A percentile compares a stretch with the other conserved stretches of the same genome.
Evolutionary conservation across 2,888 invertebrate species (phyloP).

Genomic region (Listrodromus nycthemerus): DNA sequence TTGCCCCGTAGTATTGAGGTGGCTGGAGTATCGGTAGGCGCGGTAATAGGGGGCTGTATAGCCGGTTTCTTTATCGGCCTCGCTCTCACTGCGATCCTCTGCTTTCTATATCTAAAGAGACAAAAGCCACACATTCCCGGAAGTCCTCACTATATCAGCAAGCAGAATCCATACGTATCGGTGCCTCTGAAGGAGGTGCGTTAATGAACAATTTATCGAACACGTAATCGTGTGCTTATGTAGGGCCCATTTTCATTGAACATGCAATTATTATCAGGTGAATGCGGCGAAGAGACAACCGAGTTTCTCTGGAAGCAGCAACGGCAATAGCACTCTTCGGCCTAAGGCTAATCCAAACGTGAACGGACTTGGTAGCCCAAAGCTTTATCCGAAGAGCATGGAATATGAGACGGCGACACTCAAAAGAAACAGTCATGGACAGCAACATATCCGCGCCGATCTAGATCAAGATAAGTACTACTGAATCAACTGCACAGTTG

Average conservation of each 20-base stretch:
- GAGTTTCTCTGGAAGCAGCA: slow-evolving; percentile 88
- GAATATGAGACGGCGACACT: slow-evolving; percentile 93
- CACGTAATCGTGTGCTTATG: not conserved
- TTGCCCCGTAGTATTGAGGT: slow-evolving; percentile 75
- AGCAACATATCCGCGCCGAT: slow-evolving; percentile 86
- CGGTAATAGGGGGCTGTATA: slow-evolving; percentile 84
- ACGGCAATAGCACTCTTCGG: slow-evolving; percentile 85
- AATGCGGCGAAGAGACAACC: slow-evolving; percentile 87
- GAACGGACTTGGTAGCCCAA: slow-evolving; percentile 86
- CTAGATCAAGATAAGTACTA: slow-evolving; percentile 89
- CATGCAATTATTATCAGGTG: slow-evolving; percentile 71
- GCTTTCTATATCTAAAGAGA: slow-evolving; percentile 85
- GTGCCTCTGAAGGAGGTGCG: slow-evolving; percentile 92
- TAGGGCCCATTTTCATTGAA: slow-evolving; percentile 5
- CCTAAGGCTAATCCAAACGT: slow-evolving; percentile 86
- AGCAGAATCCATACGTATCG: slow-evolving; percentile 93
- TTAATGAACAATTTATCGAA: slow-evolving; percentile 67
- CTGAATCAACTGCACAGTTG: slow-evolving; percentile 80
- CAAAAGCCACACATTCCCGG: slow-evolving; percentile 88
- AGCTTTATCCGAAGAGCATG: slow-evolving; percentile 89
- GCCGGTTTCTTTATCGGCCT: slow-evolving; percentile 84
- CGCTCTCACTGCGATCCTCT: slow-evolving; percentile 82
- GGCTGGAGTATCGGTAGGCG: slow-evolving; percentile 85
- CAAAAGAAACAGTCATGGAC: slow-evolving; percentile 90
- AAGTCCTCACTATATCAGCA: slow-evolving; percentile 93